These are phyloP conservation scores for Corythaeola cristata DNA, from an alignment of 2,113 vertebrate genomes.

Conservation along the genomic window DNA sequence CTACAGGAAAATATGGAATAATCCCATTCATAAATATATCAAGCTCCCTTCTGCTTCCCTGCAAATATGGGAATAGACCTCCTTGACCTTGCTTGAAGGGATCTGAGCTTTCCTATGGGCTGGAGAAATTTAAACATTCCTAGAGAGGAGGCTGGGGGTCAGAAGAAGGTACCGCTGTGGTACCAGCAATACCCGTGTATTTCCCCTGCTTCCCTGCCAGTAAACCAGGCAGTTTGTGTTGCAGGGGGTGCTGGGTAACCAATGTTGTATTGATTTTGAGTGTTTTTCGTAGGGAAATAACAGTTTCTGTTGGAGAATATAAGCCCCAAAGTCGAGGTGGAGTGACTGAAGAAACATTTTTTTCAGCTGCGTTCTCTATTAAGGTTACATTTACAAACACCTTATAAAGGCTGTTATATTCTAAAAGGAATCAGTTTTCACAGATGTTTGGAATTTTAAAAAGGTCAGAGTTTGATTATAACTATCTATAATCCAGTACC, in stretches of 20 bases:
- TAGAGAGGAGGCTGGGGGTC: background rate
- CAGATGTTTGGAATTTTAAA: background rate
- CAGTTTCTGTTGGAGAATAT: background rate
- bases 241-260: background rate
- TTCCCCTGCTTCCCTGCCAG: background rate
- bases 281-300: background rate
- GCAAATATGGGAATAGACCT: background rate
- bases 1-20: background rate
- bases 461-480: slow-evolving; percentile 26
- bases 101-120: background rate
- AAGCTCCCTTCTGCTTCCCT: background rate
- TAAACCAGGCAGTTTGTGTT: accelerated
- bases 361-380: background rate
- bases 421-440: background rate
- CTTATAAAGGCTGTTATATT: background rate
- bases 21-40: background rate
- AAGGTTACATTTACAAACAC: background rate
- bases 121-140: background rate
- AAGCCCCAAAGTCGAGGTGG: background rate
- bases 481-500: background rate
- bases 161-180: background rate
- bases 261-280: background rate
- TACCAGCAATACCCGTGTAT: accelerated
- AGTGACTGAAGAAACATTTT: background rate
- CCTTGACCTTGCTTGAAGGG: background rate